Percentiles rank a stretch among this genome's conserved stretches.
Conservation (phyloP, 2,113 vertebrate genomes). For the Sinosuthora webbiana region DNA sequence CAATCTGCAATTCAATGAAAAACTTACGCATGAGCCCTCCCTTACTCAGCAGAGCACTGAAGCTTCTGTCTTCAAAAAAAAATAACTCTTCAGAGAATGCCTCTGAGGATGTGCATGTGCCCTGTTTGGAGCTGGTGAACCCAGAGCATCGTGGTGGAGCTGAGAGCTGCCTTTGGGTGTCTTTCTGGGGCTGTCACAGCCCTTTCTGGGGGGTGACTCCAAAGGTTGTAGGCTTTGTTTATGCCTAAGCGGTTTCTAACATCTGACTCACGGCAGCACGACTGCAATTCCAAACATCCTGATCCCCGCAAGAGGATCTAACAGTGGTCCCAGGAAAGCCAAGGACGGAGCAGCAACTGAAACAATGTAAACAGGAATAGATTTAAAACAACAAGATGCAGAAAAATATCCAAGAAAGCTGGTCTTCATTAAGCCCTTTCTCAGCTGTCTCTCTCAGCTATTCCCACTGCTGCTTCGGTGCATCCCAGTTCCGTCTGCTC, state of each 20-base stretch:
- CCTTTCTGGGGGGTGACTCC: background rate
- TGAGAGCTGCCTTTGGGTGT: background rate
- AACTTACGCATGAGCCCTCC: fast-evolving
- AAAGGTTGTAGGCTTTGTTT: background rate
- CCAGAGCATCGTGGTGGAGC: background rate
- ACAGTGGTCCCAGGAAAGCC: constrained; percentile 16
- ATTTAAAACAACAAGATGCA: constrained; percentile 38
- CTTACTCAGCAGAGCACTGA: background rate
- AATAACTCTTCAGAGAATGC: background rate
- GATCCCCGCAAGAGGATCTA: background rate
- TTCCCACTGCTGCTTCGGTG: background rate
- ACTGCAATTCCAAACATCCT: constrained; percentile 59
- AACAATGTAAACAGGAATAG: constrained; percentile 45
- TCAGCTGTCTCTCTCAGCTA: background rate
- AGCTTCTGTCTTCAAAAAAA: background rate
- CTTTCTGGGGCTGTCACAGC: background rate
- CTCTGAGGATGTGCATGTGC: background rate
- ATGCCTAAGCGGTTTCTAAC: background rate
- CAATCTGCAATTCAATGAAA: background rate
- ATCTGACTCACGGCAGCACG: constrained; percentile 37
- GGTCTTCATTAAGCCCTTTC: constrained; percentile 19
- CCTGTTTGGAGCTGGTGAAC: background rate
- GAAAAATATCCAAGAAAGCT: constrained; percentile 28
- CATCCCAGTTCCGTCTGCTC: background rate
- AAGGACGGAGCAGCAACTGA: constrained; percentile 26